Conservation (phyloP, 2,888 invertebrate species). For the Limnephilus rhombicus region DNA sequence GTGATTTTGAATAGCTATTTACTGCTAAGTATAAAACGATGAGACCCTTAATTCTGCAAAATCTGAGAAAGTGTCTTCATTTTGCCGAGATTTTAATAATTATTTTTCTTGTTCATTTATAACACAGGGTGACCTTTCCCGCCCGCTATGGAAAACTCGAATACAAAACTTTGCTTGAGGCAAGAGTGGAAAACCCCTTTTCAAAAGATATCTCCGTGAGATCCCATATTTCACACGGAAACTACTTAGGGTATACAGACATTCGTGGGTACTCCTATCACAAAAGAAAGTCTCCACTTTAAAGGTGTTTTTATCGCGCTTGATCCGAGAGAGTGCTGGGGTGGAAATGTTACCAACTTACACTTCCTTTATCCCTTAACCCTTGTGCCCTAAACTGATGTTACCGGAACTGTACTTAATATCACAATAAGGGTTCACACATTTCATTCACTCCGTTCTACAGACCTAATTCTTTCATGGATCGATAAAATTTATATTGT, state of each 20-base stretch:
- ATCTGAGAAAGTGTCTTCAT: background rate
- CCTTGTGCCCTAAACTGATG: background rate
- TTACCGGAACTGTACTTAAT: constrained; percentile 1
- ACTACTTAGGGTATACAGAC: constrained; percentile 12
- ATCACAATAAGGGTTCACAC: background rate
- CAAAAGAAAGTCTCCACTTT: constrained; percentile 40
- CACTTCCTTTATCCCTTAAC: background rate
- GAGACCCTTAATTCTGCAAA: background rate
- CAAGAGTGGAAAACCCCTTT: constrained; percentile 21
- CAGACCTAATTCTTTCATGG: background rate
- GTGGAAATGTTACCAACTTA: constrained; percentile 35
- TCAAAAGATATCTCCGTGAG: constrained; percentile 20
- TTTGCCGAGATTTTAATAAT: background rate
- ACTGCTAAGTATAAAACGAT: background rate
- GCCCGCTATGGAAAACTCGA: background rate
- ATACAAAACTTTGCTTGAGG: background rate
- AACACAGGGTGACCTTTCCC: background rate
- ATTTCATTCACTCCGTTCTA: background rate
- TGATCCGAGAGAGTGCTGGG: constrained; percentile 35
- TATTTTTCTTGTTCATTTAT: background rate
- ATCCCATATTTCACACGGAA: constrained; percentile 21
- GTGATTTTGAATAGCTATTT: background rate
- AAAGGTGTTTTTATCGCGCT: constrained; percentile 45
- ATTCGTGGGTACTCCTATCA: background rate
- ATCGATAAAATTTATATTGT: background rate